Conservation (phyloP, 2,888 invertebrate species). For the Strigamia crassipes region DNA sequence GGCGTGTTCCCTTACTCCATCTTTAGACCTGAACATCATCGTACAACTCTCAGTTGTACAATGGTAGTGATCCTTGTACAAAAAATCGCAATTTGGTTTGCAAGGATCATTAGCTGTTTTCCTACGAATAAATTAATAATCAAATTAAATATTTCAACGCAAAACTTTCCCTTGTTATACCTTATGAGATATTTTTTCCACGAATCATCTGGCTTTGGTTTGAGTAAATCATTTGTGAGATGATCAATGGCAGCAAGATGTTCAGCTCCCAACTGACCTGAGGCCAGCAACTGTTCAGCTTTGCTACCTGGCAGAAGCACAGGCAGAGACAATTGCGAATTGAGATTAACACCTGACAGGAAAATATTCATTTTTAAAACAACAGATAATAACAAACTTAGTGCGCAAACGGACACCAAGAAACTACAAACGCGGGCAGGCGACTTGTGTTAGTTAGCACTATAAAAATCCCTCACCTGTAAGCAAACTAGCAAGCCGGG, state of each 20-base stretch:
- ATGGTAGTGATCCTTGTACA: constrained; percentile 83
- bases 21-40: constrained; percentile 67
- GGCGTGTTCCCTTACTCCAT: constrained; percentile 81
- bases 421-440: not conserved
- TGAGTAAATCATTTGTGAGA: constrained; percentile 53
- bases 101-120: constrained; percentile 62
- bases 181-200: constrained; percentile 66
- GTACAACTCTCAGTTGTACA: constrained; percentile 79
- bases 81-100: constrained; percentile 65
- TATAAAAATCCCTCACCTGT: constrained; percentile 50
- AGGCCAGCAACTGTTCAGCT: constrained; percentile 43
- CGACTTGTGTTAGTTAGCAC: constrained; percentile 17
- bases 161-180: constrained; percentile 52
- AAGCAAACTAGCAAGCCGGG: constrained; percentile 48
- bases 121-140: constrained; percentile 52
- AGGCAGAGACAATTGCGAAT: constrained; percentile 53
- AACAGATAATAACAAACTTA: not conserved
- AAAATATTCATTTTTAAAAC: not conserved
- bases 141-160: constrained; percentile 41
- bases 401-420: not conserved
- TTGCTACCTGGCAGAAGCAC: constrained; percentile 47
- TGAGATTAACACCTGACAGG: constrained; percentile 35
- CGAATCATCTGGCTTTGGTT: constrained; percentile 62
- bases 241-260: constrained; percentile 52
- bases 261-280: constrained; percentile 45